Base-by-base conservation (phyloP, 2,797 vertebrate genomes). In the Silurus aristotelis region DNA sequence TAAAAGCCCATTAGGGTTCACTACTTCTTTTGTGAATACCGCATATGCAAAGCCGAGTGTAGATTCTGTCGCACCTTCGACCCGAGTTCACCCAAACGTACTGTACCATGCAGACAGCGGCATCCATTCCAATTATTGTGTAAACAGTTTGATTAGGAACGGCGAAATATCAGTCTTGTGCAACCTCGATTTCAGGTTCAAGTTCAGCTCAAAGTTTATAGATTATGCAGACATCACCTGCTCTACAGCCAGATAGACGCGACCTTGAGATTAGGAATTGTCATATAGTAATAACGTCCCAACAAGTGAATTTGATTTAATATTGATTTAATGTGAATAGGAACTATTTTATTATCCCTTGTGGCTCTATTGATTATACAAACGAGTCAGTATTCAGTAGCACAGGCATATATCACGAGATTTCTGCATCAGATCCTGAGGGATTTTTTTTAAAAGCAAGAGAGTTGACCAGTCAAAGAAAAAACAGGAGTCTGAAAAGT, bases 61-160 rank as follows among this genome's bases (percentile, higher is more conserved):
- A 63, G 19, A 67, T 25, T 20, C 12, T 13, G 12, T n/a, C n/a
- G 31, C 52, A 87, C 56, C 85, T 82, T 88, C 80, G 85, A 87
- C 78, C 89, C 60, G 67, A 67, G 67, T 58, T 77, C 31, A 48
- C 46, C 31, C 17, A 14, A 17, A 48, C 48, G 38, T 38, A 38
- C 38, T 38, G 19, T 80, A 60, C 43, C 31, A 25, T 70, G 27
- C 43, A 52, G 82, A 87, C 80, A 52, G 48, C 19, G 52, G 12
- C 22, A 60, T 38, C 52, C 43, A 31, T 70, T 86, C 78, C 73
- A 80, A 56, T 56, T 60, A 60, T 82, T 84, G 68, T 2, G 82
- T 31, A 86, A 89, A 84, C 72, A n/a, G 66, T 76, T 82, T 68
- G 43, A 87, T 64, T 76, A 75, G 43, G 72, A 81, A 27, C 60